phyloP scores from a whole-genome alignment of 2,888 invertebrate genomes.

The Gastracanthus pulcherrimus region DNA sequence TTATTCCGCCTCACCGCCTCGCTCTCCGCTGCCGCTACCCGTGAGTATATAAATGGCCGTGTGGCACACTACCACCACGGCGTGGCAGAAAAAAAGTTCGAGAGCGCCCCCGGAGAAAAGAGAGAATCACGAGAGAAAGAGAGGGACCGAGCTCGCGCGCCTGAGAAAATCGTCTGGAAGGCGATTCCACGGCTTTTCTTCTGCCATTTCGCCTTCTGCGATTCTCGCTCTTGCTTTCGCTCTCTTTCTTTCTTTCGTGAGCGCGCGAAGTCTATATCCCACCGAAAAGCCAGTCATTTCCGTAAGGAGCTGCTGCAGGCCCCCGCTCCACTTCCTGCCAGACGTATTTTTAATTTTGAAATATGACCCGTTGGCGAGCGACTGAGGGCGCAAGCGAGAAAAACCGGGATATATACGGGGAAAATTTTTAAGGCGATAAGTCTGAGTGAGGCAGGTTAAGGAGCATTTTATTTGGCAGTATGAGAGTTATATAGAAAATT shows the following conservation, averaged over 20 bases:
- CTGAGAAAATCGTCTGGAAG: slow-evolving; percentile 64
- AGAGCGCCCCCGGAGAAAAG: slow-evolving; percentile 30
- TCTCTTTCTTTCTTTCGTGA: slow-evolving; percentile 14
- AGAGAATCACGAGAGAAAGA: slow-evolving; percentile 56
- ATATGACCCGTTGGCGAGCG: slow-evolving; percentile 23
- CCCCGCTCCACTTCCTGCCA: slow-evolving; percentile 4
- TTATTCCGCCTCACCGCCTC: slow-evolving; percentile 76
- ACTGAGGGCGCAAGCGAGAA: no score
- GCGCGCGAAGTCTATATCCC: slow-evolving; percentile 10
- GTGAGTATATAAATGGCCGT: slow-evolving; percentile 68
- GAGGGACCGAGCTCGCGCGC: slow-evolving; percentile 48
- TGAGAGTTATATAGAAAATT: neutral
- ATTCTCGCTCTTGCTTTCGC: slow-evolving; percentile 25
- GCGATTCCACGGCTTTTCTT: slow-evolving; percentile 62
- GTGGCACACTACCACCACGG: slow-evolving; percentile 30
- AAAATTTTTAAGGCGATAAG: neutral
- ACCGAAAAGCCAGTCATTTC: slow-evolving; percentile 39
- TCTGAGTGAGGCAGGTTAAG: no score
- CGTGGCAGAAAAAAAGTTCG: slow-evolving; percentile 31
- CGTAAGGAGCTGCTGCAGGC: neutral
- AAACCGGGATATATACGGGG: neutral
- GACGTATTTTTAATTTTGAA: slow-evolving; percentile 49
- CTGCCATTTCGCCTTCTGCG: slow-evolving; percentile 27
- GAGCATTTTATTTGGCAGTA: neutral
- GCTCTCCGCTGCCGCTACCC: slow-evolving; percentile 62